phyloP scores from a whole-genome alignment of 30 jellyfish, hydroid and myxozoan species.

The Morbakka virulenta region DNA sequence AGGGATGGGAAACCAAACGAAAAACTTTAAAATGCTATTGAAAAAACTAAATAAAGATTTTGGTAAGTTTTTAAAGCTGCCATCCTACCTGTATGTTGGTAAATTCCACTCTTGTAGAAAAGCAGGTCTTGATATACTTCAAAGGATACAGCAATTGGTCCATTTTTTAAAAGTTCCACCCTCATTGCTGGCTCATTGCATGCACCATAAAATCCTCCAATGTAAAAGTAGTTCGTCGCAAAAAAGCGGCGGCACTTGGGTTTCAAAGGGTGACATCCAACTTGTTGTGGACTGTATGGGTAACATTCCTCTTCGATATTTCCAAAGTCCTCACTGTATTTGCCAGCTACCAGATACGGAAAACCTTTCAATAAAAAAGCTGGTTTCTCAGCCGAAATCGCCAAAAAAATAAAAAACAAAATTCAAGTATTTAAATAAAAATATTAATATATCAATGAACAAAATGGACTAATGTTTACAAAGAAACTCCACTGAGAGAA shows the following conservation, averaged over 20 bases:
- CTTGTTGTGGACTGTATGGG: constrained; percentile 42
- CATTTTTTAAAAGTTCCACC: constrained; percentile 24
- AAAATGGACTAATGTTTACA: too few species aligned
- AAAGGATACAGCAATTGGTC: constrained; percentile 58
- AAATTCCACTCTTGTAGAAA: constrained; percentile 50
- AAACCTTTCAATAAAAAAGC: constrained; percentile 52
- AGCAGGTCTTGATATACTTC: constrained; percentile 29
- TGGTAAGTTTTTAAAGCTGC: too few species aligned
- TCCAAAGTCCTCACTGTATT: constrained; percentile 61
- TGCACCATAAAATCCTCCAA: constrained; percentile 79
- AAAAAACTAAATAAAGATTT: too few species aligned
- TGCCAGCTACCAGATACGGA: constrained; percentile 72
- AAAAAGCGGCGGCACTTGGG: constrained; percentile 5
- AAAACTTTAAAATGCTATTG: too few species aligned
- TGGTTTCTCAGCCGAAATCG: too few species aligned
- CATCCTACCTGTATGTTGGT: constrained; percentile 72
- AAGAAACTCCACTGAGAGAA: too few species aligned
- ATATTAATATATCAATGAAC: too few species aligned
- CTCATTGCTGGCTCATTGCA: constrained; percentile 64
- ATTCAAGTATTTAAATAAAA: too few species aligned
- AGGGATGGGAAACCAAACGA: too few species aligned
- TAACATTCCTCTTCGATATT: constrained; percentile 39
- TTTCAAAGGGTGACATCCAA: constrained; percentile 11
- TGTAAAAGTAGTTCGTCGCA: constrained; percentile 20
- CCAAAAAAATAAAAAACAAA: too few species aligned